Evolutionary conservation across 1,140 invertebrate species (phyloP), one percentile per base, ranked within the genome.

Genomic region (Zaprionus inermis): DNA sequence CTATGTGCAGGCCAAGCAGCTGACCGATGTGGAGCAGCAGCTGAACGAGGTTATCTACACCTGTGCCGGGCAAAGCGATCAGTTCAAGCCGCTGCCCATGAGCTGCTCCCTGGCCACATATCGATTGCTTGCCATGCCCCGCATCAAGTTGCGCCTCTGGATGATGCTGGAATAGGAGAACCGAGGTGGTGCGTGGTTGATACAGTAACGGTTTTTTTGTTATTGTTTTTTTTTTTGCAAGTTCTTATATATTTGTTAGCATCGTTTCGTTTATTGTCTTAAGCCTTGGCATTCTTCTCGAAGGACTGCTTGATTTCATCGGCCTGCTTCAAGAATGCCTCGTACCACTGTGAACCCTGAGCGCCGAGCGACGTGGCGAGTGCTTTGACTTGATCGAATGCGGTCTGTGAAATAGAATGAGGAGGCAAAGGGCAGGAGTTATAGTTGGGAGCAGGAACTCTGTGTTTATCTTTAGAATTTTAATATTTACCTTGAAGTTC

Each of bases 191-290:
- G n/a, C n/a, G n/a, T n/a, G n/a, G n/a, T n/a, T n/a, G n/a, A n/a
- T n/a, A n/a, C n/a, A n/a, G n/a, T n/a, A n/a, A n/a, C n/a, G 5
- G n/a, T 32, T 52, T 28, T 66, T 72, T 72, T 24, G 22, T 28
- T 28, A 28, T 28, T 28, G 3, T 28, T 28, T 28, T 28, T 28
- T 52, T 28, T 67, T 72, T 67, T 67, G 63, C 70, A 41, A 54
- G 24, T 59, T 54, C 49, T 68, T 71, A 52, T 55, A 57, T 12
- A 51, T 75, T 75, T 64, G 71, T 71, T 71, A 30, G 56, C 32
- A 52, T 60, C 38, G n/a, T 44, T 44, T 18, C 38, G n/a, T 41
- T 44, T 16, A 16, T 41, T 41, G 2, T 14, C 30, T 56, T 34
- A 56, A 16, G n/a, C 7, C n/a, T 44, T 44, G 38, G 6, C 5